Evolutionary conservation across 2,113 vertebrate species (phyloP).

Genomic region (Mugil cephalus): DNA sequence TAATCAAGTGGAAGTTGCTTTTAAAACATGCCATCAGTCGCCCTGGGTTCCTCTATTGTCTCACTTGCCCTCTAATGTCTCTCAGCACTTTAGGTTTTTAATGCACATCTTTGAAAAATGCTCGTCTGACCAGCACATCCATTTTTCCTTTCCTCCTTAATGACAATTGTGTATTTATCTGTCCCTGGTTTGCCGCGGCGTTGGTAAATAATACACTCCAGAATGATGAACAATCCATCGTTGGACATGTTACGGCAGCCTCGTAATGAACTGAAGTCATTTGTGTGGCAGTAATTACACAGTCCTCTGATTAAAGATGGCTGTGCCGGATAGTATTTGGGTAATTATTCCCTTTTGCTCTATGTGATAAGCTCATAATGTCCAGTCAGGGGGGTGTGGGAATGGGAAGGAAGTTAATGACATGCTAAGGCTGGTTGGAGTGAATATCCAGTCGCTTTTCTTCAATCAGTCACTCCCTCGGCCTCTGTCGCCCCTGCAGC

Average conservation of each 20-base stretch:
- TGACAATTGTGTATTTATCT: constrained; percentile 77
- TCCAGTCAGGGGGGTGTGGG: constrained; percentile 64
- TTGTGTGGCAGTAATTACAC: constrained; percentile 85
- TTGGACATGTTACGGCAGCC: constrained; percentile 74
- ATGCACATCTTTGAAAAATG: constrained; percentile 75
- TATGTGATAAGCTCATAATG: constrained; percentile 81
- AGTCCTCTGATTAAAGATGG: constrained; percentile 84
- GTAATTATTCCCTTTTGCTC: constrained; percentile 84
- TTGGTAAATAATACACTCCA: constrained; percentile 79
- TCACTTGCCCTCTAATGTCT: constrained; percentile 69
- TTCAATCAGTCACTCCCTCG: constrained; percentile 76
- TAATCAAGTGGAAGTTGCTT: constrained; percentile 70
- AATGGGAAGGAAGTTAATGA: constrained; percentile 74
- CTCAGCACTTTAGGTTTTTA: constrained; percentile 67
- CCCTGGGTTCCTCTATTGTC: constrained; percentile 48
- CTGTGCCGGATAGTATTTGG: constrained; percentile 81
- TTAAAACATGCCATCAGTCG: constrained; percentile 58
- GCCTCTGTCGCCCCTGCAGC: constrained; percentile 65
- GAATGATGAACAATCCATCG: constrained; percentile 77
- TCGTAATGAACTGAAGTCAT: constrained; percentile 81
- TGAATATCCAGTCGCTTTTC: constrained; percentile 74
- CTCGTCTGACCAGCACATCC: constrained; percentile 64
- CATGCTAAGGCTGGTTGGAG: constrained; percentile 74
- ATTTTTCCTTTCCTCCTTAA: constrained; percentile 74
- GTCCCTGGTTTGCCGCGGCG: constrained; percentile 49